A percentile compares a stretch with the other conserved stretches of the same genome.
Evolutionary conservation across 2,888 invertebrate genomes (phyloP).

Genomic region (Melolontha melolontha): DNA sequence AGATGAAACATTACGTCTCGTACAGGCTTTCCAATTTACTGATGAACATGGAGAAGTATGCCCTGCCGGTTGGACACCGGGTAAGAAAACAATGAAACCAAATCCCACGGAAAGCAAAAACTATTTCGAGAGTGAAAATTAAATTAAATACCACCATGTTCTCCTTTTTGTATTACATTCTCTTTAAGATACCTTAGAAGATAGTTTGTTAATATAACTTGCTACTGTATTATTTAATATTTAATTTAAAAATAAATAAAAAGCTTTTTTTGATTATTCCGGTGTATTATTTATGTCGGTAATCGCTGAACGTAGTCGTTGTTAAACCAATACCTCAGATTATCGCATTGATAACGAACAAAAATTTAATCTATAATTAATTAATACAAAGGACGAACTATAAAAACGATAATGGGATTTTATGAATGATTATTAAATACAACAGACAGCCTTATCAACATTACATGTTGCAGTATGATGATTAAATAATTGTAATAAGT

Average conservation of each 20-base stretch:
- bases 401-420: conserved; percentile 5
- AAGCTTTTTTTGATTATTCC: conserved; percentile 19
- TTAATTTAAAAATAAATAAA: conserved; percentile 10
- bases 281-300: background rate
- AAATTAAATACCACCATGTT: conserved; percentile 22
- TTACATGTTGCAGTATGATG: conserved; percentile 10
- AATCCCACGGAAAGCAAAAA: conserved; percentile 85
- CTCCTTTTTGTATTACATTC: conserved; percentile 13
- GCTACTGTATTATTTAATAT: conserved; percentile 30
- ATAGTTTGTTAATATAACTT: conserved; percentile 21
- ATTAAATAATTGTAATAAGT: conserved; percentile 11
- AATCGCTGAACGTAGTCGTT: background rate
- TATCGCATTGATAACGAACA: background rate
- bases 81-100: conserved; percentile 92
- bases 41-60: conserved; percentile 95
- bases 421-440: conserved; percentile 7
- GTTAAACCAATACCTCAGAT: conserved; percentile 1
- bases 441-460: conserved; percentile 9
- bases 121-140: conserved; percentile 68
- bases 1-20: conserved; percentile 92
- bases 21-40: conserved; percentile 97
- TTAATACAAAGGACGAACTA: too few relatives aligned
- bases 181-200: conserved; percentile 30
- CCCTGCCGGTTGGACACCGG: conserved; percentile 95
- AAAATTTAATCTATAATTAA: too few relatives aligned